These are phyloP conservation scores for Elephantulus edwardii DNA, from an alignment of 2,113 vertebrate genomes.

Conservation along the genomic window DNA sequence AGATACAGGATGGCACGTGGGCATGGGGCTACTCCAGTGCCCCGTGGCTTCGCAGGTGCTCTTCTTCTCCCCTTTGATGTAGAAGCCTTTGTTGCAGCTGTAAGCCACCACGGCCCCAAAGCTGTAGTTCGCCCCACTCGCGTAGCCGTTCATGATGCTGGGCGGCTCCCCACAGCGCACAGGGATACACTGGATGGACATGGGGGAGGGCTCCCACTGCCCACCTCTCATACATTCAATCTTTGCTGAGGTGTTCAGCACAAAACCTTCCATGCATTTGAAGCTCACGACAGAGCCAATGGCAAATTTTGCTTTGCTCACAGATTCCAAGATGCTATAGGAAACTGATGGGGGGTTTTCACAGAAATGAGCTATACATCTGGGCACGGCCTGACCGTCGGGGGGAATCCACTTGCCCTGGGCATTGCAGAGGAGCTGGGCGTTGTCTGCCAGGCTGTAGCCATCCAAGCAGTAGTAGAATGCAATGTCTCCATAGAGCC, in stretches of 20 bases:
- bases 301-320: conserved; percentile 91
- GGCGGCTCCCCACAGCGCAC: conserved; percentile 94
- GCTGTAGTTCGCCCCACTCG: conserved; percentile 93
- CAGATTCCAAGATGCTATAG: conserved; percentile 93
- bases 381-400: conserved; percentile 86
- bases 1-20: conserved; percentile 92
- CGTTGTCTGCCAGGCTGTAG: conserved; percentile 93
- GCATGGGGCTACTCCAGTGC: conserved; percentile 92
- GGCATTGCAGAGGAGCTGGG: conserved; percentile 92
- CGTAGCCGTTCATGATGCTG: conserved; percentile 90
- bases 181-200: conserved; percentile 91
- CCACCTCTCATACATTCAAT: conserved; percentile 93
- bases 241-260: conserved; percentile 92
- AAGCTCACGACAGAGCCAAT: conserved; percentile 92
- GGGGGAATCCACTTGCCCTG: conserved; percentile 94
- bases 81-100: conserved; percentile 93
- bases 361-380: conserved; percentile 96
- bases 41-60: conserved; percentile 94
- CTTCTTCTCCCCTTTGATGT: conserved; percentile 96
- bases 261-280: conserved; percentile 96
- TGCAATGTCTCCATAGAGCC: conserved; percentile 93
- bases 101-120: conserved; percentile 97
- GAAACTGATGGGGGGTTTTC: conserved; percentile 88
- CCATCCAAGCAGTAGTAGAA: conserved; percentile 96
- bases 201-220: conserved; percentile 92